Conservation (phyloP, 2,113 vertebrate species). For the Pipra filicauda region DNA sequence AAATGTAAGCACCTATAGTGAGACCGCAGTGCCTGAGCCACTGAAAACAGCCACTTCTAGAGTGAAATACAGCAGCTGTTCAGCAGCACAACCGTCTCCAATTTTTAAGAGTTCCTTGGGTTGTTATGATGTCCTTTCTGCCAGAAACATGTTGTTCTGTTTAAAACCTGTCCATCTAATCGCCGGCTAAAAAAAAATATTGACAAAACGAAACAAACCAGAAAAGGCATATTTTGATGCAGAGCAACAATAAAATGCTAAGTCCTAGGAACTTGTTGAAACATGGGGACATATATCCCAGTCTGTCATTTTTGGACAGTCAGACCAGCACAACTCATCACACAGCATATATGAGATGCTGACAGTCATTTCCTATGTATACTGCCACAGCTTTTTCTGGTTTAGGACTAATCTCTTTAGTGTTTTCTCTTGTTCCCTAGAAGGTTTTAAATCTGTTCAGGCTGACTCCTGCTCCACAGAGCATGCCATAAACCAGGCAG, state of each 20-base stretch:
- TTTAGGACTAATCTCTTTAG: background rate
- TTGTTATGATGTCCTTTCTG: constrained; percentile 20
- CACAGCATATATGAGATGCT: background rate
- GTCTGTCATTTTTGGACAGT: background rate
- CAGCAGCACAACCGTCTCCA: accelerated
- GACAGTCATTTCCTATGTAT: background rate
- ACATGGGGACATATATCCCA: background rate
- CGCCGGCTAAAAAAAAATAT: background rate
- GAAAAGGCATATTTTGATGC: background rate
- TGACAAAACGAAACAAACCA: accelerated
- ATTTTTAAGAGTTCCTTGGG: background rate
- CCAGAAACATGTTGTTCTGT: constrained; percentile 52
- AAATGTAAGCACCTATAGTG: background rate
- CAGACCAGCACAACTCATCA: background rate
- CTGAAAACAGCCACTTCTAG: background rate
- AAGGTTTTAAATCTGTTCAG: background rate
- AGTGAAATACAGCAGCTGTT: constrained; percentile 16
- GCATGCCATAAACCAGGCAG: background rate
- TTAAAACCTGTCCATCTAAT: constrained; percentile 29
- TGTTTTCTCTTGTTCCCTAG: background rate
- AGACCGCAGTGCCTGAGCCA: background rate
- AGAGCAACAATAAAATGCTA: background rate
- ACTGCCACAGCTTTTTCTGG: background rate
- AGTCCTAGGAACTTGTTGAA: background rate
- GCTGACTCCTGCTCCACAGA: background rate